Evolutionary conservation across 2,888 invertebrate genomes (phyloP).

Genomic region (Mythimna loreyi): DNA sequence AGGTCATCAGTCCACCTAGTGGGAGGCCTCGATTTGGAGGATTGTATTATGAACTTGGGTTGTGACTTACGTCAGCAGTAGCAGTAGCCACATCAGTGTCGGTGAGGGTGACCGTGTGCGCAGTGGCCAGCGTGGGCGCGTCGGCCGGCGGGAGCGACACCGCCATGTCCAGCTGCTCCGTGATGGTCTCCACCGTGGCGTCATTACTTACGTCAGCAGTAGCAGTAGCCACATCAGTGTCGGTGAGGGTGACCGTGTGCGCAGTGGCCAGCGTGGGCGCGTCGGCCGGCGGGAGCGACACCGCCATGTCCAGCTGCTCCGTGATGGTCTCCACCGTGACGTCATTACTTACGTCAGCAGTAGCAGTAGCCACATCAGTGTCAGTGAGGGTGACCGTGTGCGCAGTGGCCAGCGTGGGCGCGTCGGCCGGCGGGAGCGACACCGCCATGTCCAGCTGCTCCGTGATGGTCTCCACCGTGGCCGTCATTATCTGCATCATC

Average conservation of each 20-base stretch:
- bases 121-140: slow-evolving; percentile 93
- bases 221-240: slow-evolving; percentile 96
- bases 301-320: slow-evolving; percentile 97
- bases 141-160: slow-evolving; percentile 95
- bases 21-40: too few species aligned
- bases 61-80: slow-evolving; percentile 75
- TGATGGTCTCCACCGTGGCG: slow-evolving; percentile 98
- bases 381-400: slow-evolving; percentile 97
- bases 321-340: slow-evolving; percentile 98
- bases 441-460: slow-evolving; percentile 97
- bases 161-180: slow-evolving; percentile 97
- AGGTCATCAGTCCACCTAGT: too few species aligned
- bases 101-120: slow-evolving; percentile 96
- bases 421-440: slow-evolving; percentile 94
- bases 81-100: slow-evolving; percentile 96
- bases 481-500: slow-evolving; percentile 95
- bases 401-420: slow-evolving; percentile 94
- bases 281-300: slow-evolving; percentile 94
- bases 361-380: slow-evolving; percentile 95
- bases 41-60: too few species aligned
- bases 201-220: slow-evolving; percentile 93
- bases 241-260: slow-evolving; percentile 96
- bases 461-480: slow-evolving; percentile 98
- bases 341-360: slow-evolving; percentile 93
- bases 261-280: slow-evolving; percentile 94